A percentile compares a stretch with the other conserved stretches of the same genome.
These are phyloP conservation scores for Cyphomyrus plagiostoma DNA, from an alignment of 2,113 vertebrate species.

Conservation along the genomic window DNA sequence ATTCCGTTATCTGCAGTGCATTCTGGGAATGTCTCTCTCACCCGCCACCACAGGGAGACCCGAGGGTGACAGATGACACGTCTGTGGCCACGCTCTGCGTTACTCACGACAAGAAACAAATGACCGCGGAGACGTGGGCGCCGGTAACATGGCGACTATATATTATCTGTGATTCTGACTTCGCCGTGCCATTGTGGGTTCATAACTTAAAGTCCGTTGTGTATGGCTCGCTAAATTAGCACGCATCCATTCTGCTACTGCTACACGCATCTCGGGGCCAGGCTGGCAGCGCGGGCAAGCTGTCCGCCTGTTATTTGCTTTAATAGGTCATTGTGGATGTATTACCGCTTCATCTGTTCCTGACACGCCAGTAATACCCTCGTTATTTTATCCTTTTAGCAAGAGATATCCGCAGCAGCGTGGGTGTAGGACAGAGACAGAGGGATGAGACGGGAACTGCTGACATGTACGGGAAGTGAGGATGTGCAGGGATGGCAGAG, in stretches of 20 bases:
- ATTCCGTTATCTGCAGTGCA: conserved; percentile 56
- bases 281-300: neutral
- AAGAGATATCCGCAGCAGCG: neutral
- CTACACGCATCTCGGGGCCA: neutral
- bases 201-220: conserved; percentile 29
- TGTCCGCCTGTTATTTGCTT: neutral
- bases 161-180: conserved; percentile 30
- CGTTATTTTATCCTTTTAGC: neutral
- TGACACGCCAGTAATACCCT: neutral
- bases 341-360: conserved; percentile 8
- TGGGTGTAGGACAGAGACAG: neutral
- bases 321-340: conserved; percentile 10
- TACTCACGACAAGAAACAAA: conserved; percentile 38
- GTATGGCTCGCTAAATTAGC: conserved; percentile 22
- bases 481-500: neutral
- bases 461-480: neutral
- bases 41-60: neutral
- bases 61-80: conserved; percentile 39
- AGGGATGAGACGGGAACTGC: neutral
- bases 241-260: neutral
- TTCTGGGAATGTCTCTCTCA: conserved; percentile 30
- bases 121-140: conserved; percentile 9
- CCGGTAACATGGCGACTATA: conserved; percentile 33
- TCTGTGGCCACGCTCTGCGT: conserved; percentile 24
- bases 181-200: conserved; percentile 31